Conservation (phyloP, 2,888 invertebrate species). For the Himalopsyche kuldschensis region DNA sequence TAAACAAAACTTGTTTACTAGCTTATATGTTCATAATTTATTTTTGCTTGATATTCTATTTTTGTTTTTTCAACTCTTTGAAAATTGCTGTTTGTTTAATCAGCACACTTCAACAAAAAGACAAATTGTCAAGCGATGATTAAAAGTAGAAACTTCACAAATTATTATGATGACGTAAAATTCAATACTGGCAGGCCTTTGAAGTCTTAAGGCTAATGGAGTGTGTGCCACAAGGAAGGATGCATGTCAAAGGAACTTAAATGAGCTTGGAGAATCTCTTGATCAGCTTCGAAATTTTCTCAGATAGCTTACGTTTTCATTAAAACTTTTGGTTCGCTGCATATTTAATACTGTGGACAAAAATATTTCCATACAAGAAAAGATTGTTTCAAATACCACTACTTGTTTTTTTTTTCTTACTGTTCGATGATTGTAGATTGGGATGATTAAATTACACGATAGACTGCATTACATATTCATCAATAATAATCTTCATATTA, state of each 20-base stretch:
- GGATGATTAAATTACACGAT: too few relatives aligned
- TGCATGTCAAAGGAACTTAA: conserved; percentile 13
- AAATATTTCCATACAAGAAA: too few relatives aligned
- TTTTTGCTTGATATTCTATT: too few relatives aligned
- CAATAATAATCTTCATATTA: too few relatives aligned
- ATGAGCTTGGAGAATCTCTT: not conserved
- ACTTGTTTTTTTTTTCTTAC: too few relatives aligned
- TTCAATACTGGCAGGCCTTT: conserved; percentile 4
- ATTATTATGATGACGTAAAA: conserved; percentile 8
- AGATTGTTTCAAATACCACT: too few relatives aligned
- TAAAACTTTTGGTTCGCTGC: not conserved
- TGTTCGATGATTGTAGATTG: too few relatives aligned
- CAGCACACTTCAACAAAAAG: not conserved
- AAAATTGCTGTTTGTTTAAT: too few relatives aligned
- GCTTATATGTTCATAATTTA: too few relatives aligned
- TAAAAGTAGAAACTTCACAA: not conserved
- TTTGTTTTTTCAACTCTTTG: too few relatives aligned
- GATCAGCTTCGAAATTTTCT: not conserved
- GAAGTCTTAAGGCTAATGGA: conserved; percentile 10
- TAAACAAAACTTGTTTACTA: too few relatives aligned
- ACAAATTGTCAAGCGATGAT: conserved; percentile 10
- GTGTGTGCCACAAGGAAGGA: conserved; percentile 5
- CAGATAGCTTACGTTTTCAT: not conserved
- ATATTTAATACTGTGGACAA: not conserved
- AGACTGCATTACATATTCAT: too few relatives aligned